phyloP scores from a whole-genome alignment of 2,888 invertebrate species.

The Gastracanthus pulcherrimus region DNA sequence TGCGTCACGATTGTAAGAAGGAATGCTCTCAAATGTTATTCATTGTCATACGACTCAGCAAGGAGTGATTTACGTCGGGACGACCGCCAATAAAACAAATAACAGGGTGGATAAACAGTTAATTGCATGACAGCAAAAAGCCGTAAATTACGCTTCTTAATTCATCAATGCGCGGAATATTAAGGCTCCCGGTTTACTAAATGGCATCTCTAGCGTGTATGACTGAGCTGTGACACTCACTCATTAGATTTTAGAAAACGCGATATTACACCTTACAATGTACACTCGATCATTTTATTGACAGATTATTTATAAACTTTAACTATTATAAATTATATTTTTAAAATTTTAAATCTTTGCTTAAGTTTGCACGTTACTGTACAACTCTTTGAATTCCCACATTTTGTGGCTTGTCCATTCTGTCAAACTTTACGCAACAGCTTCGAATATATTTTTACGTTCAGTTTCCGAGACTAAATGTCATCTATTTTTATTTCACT shows the following conservation, averaged over 20 bases:
- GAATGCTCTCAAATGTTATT: constrained; percentile 23
- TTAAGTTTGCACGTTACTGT: too few species aligned
- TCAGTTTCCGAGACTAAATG: neutral
- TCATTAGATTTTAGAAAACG: too few species aligned
- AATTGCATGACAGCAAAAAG: neutral
- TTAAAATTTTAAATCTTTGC: too few species aligned
- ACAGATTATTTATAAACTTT: too few species aligned
- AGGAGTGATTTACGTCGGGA: constrained; percentile 25
- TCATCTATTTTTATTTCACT: constrained; percentile 32
- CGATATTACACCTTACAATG: too few species aligned
- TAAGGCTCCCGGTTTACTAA: too few species aligned
- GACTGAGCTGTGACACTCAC: too few species aligned
- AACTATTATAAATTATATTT: too few species aligned
- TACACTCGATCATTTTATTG: too few species aligned
- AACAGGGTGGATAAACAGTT: constrained; percentile 7
- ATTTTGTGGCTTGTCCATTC: neutral
- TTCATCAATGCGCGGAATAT: neutral
- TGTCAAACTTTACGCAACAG: neutral
- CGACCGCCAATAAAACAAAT: constrained; percentile 24
- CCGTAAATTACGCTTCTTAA: neutral
- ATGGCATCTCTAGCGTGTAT: too few species aligned
- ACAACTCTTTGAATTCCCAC: neutral
- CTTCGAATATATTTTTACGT: neutral
- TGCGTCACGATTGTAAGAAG: constrained; percentile 42
- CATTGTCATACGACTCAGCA: constrained; percentile 7